A percentile compares a stretch with the other conserved stretches of the same genome.
Conservation (phyloP, 2,888 invertebrate genomes). For the Chloroclystis v-ata region DNA sequence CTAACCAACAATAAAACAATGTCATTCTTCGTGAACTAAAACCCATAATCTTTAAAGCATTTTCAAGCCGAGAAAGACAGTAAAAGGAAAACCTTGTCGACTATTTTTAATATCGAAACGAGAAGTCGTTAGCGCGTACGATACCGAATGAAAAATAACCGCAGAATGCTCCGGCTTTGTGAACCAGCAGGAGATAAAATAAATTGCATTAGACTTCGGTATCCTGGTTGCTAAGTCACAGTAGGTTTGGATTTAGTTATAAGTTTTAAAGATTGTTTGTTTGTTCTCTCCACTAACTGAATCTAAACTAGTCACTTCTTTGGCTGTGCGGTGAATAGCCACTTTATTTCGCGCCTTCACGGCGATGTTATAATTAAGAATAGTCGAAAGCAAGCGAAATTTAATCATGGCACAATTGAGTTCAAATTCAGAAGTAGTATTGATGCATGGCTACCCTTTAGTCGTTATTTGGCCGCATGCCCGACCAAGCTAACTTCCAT, state of each 20-base stretch:
- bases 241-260: too few relatives aligned
- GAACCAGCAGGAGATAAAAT: conserved; percentile 15
- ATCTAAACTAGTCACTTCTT: too few relatives aligned
- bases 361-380: too few relatives aligned
- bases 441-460: conserved; percentile 17
- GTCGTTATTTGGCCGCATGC: conserved; percentile 28
- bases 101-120: conserved; percentile 48
- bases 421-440: background rate
- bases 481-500: conserved; percentile 27
- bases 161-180: conserved; percentile 34
- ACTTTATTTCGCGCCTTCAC: too few relatives aligned
- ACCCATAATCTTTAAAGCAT: background rate
- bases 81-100: conserved; percentile 34
- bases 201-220: conserved; percentile 6
- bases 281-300: too few relatives aligned
- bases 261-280: too few relatives aligned
- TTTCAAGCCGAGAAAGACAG: conserved; percentile 1
- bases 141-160: conserved; percentile 55
- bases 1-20: background rate
- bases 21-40: background rate
- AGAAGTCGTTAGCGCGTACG: conserved; percentile 41
- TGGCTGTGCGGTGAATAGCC: too few relatives aligned
- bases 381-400: too few relatives aligned
- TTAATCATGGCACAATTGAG: too few relatives aligned
- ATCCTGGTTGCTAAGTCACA: background rate